Base-by-base conservation (phyloP, 2,113 vertebrate genomes). In the Mus spicilegus region DNA sequence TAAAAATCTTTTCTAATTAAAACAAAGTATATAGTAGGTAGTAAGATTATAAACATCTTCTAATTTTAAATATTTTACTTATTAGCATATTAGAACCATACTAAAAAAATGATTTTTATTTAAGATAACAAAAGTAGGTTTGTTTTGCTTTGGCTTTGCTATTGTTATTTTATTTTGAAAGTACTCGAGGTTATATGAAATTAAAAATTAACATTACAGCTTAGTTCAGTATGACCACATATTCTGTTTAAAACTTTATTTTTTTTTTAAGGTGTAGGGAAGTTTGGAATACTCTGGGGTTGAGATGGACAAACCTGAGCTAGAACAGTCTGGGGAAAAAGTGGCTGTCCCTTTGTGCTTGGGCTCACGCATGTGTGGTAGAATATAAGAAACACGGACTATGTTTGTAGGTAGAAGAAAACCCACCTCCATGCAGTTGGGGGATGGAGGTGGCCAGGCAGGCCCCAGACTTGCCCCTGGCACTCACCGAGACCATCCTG, bases 401-500 rank as follows among this genome's bases (percentile, higher is more conserved):
- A n/a, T 0, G 13, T 8, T 6, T 1, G 17, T 36, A 56, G 19
- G 17, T 0, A 12, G 42, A 70, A 3, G 26, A 19, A 39, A 36
- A 3, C 12, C 12, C 0, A 1, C 36, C 81, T 49, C 49, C 9
- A 22, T 51, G 51, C n/a, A 33, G n/a, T 20, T 67, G 1, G 7
- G 51, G 67, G 58, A 19, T 3, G 12, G 36, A 56, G n/a, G 42
- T 0, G 5, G 1, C 28, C 0, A 0, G 51, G 58, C 0, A 9
- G 63, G 30, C 6, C 76, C 54, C 46, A 26, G 12, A 36, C 56
- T 36, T 49, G 28, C 16, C 51, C 67, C 80, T 5, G 7, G 17
- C 17, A 92, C 99, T 97, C 97, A 99, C 99, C 98, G 99, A 99
- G 91, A 99, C 99, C 99, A 99, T 99, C 98, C 99, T 99, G 69